phyloP scores from a whole-genome alignment of 2,888 invertebrate species.

The Epinotia ramella region DNA sequence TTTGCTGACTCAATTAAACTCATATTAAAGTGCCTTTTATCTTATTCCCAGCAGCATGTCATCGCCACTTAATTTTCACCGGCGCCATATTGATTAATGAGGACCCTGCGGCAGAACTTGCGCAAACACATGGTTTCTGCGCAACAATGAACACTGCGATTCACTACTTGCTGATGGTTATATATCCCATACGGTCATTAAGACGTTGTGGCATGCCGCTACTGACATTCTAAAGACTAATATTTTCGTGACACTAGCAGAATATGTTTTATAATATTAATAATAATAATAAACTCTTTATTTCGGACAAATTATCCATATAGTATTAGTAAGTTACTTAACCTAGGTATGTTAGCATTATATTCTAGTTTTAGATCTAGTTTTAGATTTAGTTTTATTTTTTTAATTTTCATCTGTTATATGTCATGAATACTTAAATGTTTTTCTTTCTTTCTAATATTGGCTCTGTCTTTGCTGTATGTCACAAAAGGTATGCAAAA shows the following conservation, averaged over 20 bases:
- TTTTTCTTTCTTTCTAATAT: too few species aligned
- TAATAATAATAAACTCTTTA: too few species aligned
- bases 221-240: neutral
- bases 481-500: neutral
- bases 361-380: too few species aligned
- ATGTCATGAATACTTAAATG: too few species aligned
- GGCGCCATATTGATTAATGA: slow-evolving; percentile 54
- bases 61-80: slow-evolving; percentile 47
- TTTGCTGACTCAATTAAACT: slow-evolving; percentile 25
- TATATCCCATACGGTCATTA: neutral
- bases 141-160: slow-evolving; percentile 26
- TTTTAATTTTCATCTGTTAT: too few species aligned
- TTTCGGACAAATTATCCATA: too few species aligned
- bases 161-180: too few species aligned
- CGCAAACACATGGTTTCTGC: slow-evolving; percentile 43
- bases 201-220: neutral
- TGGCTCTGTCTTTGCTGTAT: neutral
- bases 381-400: too few species aligned
- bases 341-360: too few species aligned
- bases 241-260: neutral
- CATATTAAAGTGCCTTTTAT: slow-evolving; percentile 23
- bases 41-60: slow-evolving; percentile 42
- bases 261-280: too few species aligned
- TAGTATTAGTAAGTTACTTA: too few species aligned
- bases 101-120: slow-evolving; percentile 50